Percentiles rank a stretch among this genome's conserved stretches.
phyloP scores from a whole-genome alignment of 2,888 invertebrate genomes.

The Epinotia brunnichana region DNA sequence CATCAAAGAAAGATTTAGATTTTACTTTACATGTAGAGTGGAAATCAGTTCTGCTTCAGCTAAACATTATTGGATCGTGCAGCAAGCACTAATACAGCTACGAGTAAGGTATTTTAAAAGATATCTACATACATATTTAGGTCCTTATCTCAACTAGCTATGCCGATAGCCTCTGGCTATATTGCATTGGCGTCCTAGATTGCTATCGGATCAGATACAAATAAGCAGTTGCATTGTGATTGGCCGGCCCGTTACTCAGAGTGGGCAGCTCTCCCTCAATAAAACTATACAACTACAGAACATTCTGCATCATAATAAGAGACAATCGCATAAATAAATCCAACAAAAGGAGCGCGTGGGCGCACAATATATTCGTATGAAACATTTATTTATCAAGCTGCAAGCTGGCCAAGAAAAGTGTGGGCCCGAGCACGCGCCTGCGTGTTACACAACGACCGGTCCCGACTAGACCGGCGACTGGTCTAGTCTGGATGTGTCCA shows the following conservation, averaged over 20 bases:
- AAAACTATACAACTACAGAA: conserved; percentile 41
- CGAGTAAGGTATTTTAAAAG: conserved; percentile 4
- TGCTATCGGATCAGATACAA: conserved; percentile 45
- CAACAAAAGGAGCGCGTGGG: conserved; percentile 38
- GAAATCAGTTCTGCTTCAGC: conserved; percentile 1
- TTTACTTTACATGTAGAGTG: conserved; percentile 20
- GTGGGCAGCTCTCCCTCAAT: conserved; percentile 37
- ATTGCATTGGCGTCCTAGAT: conserved; percentile 43
- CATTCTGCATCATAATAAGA: conserved; percentile 41
- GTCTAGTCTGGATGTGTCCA: conserved; percentile 46
- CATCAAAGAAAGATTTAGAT: conserved; percentile 45
- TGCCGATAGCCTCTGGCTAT: conserved; percentile 34
- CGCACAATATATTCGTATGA: conserved; percentile 41
- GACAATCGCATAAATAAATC: conserved; percentile 41
- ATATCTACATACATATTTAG: conserved; percentile 15
- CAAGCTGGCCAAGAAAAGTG: conserved; percentile 38
- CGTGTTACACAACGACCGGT: conserved; percentile 50
- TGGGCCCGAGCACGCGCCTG: conserved; percentile 45
- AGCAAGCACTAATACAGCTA: conserved; percentile 7
- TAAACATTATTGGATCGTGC: neutral
- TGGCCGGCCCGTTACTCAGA: conserved; percentile 44
- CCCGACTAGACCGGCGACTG: conserved; percentile 44
- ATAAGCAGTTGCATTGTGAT: conserved; percentile 45
- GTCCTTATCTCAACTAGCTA: conserved; percentile 32
- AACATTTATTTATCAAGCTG: conserved; percentile 36